Conservation (phyloP, 2,797 vertebrate species). For the Lepilemur septentrionalis region DNA sequence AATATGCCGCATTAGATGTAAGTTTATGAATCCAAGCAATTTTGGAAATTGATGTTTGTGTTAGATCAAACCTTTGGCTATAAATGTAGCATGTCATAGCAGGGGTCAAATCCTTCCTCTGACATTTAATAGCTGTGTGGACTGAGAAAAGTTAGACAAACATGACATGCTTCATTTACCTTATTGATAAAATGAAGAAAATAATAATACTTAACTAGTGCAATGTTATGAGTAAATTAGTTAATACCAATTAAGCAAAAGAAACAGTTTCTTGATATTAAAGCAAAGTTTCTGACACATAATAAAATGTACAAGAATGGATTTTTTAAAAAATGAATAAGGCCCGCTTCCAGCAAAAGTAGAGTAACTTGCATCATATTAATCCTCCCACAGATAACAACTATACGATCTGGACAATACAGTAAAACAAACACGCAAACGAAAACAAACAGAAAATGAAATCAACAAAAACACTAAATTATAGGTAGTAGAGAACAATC, state of each 20-base stretch:
- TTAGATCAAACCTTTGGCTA: not conserved
- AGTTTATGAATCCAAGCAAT: not conserved
- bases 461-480: not conserved
- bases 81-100: not conserved
- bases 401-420: not conserved
- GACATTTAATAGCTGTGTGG: not conserved
- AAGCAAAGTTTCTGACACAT: not conserved
- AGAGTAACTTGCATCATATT: not conserved
- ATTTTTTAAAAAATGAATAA: not conserved
- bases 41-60: constrained; percentile 7
- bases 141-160: not conserved
- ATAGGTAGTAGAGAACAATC: not conserved
- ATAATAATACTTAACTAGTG: not conserved
- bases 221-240: not conserved
- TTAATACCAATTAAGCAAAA: not conserved
- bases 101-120: not conserved
- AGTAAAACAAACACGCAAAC: not conserved
- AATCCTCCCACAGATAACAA: not conserved
- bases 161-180: not conserved
- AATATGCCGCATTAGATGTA: not conserved
- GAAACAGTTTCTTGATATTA: not conserved
- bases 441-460: not conserved
- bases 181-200: not conserved
- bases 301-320: not conserved
- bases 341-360: not conserved